Percentiles rank a stretch among this genome's conserved stretches.
These are phyloP conservation scores for Cryptoprocta ferox DNA, from an alignment of 2,797 vertebrate species.

Conservation along the genomic window DNA sequence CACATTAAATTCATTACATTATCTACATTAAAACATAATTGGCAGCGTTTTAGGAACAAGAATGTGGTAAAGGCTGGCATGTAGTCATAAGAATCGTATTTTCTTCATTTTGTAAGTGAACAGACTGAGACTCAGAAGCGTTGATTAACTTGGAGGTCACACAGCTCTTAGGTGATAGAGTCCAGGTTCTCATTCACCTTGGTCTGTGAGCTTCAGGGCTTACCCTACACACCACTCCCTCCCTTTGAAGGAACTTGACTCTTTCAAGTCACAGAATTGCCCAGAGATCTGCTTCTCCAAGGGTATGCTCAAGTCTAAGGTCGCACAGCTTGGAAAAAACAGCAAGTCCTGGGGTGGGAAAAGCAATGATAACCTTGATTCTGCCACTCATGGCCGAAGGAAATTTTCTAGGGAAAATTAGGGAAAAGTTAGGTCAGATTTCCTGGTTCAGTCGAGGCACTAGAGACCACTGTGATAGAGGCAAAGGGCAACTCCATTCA, in stretches of 20 bases:
- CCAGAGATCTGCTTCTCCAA: neutral
- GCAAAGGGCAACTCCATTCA: neutral
- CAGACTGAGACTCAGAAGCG: neutral
- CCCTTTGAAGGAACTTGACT: neutral
- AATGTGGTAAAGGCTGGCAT: conserved; percentile 13
- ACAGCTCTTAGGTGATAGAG: neutral
- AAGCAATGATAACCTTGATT: neutral
- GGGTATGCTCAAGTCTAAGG: neutral
- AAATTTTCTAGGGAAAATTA: conserved; percentile 10
- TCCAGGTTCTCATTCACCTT: neutral
- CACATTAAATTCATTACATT: neutral
- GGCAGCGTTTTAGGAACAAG: neutral
- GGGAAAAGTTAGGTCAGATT: neutral
- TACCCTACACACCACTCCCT: neutral
- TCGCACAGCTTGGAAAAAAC: neutral
- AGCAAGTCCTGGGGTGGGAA: neutral
- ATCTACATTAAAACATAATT: conserved; percentile 9
- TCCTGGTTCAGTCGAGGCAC: neutral
- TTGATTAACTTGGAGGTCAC: neutral
- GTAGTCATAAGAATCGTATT: conserved; percentile 7
- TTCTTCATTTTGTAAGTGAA: conserved; percentile 30
- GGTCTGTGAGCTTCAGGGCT: neutral
- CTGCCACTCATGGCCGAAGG: neutral
- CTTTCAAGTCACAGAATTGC: neutral
- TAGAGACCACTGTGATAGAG: neutral